Percentiles rank a stretch among this genome's conserved stretches.
Evolutionary conservation across 2,113 vertebrate genomes (phyloP).

Genomic region (Nycticorax nycticorax): DNA sequence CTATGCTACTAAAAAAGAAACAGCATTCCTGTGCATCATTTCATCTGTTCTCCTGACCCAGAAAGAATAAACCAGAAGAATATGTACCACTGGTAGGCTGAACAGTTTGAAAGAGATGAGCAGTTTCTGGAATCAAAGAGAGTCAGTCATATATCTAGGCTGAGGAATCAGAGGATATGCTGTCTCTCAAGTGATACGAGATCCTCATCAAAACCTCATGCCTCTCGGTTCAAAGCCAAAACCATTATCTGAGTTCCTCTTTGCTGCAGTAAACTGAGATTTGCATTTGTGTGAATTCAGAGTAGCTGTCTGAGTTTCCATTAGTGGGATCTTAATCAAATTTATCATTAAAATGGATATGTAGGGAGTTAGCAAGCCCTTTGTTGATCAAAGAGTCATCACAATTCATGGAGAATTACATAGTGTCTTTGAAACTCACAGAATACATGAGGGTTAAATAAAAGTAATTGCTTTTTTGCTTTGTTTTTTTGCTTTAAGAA

Average conservation of each 20-base stretch:
- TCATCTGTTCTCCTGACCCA: background rate
- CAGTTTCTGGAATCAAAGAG: background rate
- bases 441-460: background rate
- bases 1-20: background rate
- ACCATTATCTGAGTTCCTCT: background rate
- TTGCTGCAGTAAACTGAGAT: background rate
- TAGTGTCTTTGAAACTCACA: background rate
- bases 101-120: background rate
- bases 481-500: background rate
- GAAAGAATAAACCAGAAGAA: background rate
- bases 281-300: background rate
- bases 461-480: background rate
- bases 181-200: background rate
- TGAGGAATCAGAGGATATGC: background rate
- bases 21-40: background rate
- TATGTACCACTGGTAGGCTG: background rate
- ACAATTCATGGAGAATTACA: background rate
- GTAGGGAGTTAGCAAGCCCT: background rate
- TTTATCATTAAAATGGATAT: background rate
- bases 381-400: background rate
- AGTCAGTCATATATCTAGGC: background rate
- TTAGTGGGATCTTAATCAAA: background rate
- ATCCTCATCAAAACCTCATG: background rate
- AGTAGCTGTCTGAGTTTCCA: background rate
- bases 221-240: background rate